phyloP scores from a whole-genome alignment of 2,113 vertebrate genomes.

The Saguinus midas region DNA sequence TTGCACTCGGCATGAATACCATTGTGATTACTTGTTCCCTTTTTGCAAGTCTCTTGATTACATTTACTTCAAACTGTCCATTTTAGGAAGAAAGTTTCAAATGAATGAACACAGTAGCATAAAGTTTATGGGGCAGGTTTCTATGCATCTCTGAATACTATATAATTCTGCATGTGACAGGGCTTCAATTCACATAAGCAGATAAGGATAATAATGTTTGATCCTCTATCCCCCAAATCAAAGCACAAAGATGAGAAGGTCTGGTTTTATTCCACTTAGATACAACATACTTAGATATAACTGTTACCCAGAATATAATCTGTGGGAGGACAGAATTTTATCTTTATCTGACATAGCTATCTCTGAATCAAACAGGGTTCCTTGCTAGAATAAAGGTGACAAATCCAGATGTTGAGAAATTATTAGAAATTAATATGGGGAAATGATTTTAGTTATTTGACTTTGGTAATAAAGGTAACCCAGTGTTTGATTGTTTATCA shows the following conservation, averaged over 20 bases:
- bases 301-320: not conserved
- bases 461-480: not conserved
- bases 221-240: not conserved
- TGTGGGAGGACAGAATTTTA: not conserved
- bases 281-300: not conserved
- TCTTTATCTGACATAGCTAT: not conserved
- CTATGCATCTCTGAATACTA: not conserved
- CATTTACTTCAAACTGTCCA: not conserved
- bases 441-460: conserved; percentile 14
- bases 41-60: not conserved
- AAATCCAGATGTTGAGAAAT: not conserved
- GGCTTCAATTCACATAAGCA: not conserved
- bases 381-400: not conserved
- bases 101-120: not conserved
- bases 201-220: not conserved
- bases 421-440: not conserved
- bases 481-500: not conserved
- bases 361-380: not conserved
- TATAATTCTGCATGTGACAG: not conserved
- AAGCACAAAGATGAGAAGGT: not conserved
- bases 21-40: not conserved
- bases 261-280: not conserved
- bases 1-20: not conserved
- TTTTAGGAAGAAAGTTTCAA: not conserved
- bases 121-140: not conserved